Evolutionary conservation across 2,888 invertebrate genomes (phyloP).

Genomic region (Euplexia lucipara): DNA sequence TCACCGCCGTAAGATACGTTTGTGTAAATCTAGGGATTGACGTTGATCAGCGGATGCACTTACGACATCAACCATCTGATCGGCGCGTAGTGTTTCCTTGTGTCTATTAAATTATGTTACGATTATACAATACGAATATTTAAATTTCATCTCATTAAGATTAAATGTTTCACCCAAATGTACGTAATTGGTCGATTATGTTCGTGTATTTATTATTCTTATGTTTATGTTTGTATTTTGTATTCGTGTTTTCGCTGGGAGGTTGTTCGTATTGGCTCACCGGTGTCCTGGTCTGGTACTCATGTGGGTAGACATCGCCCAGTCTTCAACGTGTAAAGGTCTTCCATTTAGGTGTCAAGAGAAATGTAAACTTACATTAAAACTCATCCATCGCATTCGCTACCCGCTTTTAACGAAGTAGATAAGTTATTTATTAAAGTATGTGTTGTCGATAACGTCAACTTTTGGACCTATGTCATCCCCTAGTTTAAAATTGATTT

Average conservation of each 20-base stretch:
- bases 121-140: conserved; percentile 47
- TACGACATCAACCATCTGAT: conserved; percentile 30
- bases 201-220: conserved; percentile 56
- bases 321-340: conserved; percentile 69
- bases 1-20: conserved; percentile 20
- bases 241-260: conserved; percentile 34
- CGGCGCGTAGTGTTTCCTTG: conserved; percentile 33
- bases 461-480: conserved; percentile 52
- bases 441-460: conserved; percentile 57
- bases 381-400: conserved; percentile 40
- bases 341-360: conserved; percentile 82
- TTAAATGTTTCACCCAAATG: conserved; percentile 62
- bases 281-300: conserved; percentile 19
- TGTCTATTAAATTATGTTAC: conserved; percentile 46
- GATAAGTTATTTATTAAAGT: conserved; percentile 78
- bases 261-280: conserved; percentile 15
- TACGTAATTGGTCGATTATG: conserved; percentile 53
- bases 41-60: conserved; percentile 14
- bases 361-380: conserved; percentile 48
- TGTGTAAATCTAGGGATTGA: conserved; percentile 41
- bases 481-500: conserved; percentile 57
- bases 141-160: conserved; percentile 63
- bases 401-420: conserved; percentile 67
- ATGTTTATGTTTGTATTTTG: conserved; percentile 52
- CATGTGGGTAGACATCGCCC: conserved; percentile 13